A percentile compares a stretch with the other conserved stretches of the same genome.
Conservation (phyloP, 2,797 vertebrate genomes). For the Sebastes reedi region DNA sequence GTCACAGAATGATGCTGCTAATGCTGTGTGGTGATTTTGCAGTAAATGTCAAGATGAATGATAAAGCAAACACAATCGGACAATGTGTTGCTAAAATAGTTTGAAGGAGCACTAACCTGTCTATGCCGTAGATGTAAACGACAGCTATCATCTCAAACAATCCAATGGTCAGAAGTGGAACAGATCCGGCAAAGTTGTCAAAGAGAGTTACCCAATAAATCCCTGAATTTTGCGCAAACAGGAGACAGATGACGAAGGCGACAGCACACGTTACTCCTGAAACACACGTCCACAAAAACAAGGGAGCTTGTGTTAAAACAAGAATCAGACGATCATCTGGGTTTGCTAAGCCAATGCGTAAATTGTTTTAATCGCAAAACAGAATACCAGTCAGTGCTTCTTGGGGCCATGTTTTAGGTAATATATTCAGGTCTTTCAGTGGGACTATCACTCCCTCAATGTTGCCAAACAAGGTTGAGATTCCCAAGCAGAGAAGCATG, state of each 20-base stretch:
- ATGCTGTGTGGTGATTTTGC: no score
- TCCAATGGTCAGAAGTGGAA: constrained; percentile 91
- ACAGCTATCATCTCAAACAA: constrained; percentile 91
- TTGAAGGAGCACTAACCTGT: constrained; percentile 58
- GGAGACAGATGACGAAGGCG: constrained; percentile 84
- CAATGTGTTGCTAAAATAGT: no score
- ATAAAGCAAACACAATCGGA: no score
- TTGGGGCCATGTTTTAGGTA: constrained; percentile 88
- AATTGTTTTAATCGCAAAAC: no score
- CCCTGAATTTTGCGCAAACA: constrained; percentile 91
- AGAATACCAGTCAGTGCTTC: constrained; percentile 83
- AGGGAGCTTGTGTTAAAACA: background rate
- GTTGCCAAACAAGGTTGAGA: constrained; percentile 94
- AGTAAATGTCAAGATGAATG: no score
- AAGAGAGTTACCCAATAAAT: constrained; percentile 94
- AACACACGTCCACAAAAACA: constrained; percentile 24
- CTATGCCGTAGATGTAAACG: constrained; percentile 89
- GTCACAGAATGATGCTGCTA: no score
- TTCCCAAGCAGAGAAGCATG: constrained; percentile 94
- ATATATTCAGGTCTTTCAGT: constrained; percentile 85
- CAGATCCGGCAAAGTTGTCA: constrained; percentile 90
- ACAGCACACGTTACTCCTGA: constrained; percentile 85
- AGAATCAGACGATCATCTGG: no score
- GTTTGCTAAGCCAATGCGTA: no score
- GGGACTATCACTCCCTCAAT: constrained; percentile 90